phyloP scores from a whole-genome alignment of 2,888 invertebrate genomes.

The Cosmia trapezina region DNA sequence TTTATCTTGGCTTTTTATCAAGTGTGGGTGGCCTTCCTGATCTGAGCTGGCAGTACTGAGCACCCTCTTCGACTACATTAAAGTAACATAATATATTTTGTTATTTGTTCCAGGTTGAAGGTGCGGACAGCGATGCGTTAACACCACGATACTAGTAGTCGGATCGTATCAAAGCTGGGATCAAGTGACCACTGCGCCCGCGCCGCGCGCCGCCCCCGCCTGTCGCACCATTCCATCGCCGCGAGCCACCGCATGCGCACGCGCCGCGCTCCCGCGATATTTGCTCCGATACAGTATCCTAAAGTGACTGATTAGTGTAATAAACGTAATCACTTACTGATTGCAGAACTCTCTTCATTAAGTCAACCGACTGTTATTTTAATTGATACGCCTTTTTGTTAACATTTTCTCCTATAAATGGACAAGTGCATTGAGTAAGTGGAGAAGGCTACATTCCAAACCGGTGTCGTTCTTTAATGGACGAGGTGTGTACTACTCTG shows the following conservation, averaged over 20 bases:
- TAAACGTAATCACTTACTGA: constrained; percentile 68
- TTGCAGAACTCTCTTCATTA: constrained; percentile 65
- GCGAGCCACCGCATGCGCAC: constrained; percentile 75
- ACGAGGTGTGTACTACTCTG: constrained; percentile 86
- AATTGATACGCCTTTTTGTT: constrained; percentile 69
- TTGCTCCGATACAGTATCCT: constrained; percentile 58
- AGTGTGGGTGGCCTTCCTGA: background rate
- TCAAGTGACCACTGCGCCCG: constrained; percentile 72
- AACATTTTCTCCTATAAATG: constrained; percentile 75
- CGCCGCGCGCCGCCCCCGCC: constrained; percentile 62
- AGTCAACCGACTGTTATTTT: constrained; percentile 69
- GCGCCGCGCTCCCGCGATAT: constrained; percentile 63
- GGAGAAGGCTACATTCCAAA: constrained; percentile 89
- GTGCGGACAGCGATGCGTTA: constrained; percentile 67
- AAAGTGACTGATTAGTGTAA: constrained; percentile 73
- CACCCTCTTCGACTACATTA: background rate
- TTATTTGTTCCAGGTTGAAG: constrained; percentile 66
- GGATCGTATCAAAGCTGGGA: constrained; percentile 80
- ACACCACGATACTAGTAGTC: constrained; percentile 60
- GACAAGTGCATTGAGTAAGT: constrained; percentile 85
- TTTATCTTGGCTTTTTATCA: background rate
- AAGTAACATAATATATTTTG: constrained; percentile 28
- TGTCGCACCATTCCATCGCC: constrained; percentile 80
- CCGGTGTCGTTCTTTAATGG: constrained; percentile 89
- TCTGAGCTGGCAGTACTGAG: background rate